Evolutionary conservation across 64 coral and sea anemone species (phyloP), one percentile per base, ranked within the genome.

Genomic region (Orbicella faveolata): DNA sequence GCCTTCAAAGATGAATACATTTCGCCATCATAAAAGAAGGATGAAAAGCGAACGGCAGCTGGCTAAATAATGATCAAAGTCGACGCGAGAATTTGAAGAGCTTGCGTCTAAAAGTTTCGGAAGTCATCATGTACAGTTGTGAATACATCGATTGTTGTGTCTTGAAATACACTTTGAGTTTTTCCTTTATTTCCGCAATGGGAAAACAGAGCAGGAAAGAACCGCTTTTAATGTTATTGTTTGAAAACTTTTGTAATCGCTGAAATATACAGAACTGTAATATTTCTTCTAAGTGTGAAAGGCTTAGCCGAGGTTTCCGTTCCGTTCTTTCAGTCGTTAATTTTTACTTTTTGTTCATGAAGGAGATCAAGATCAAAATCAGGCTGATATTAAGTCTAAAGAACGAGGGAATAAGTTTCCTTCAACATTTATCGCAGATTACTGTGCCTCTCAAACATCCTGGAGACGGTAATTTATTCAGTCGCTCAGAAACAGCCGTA

Each of bases 381-480:
- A 25, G 34, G 12, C 37, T 17, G 73, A 88, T 48, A 59, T 88
- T 25, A 36, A 61, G n/a, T 21, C 37, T 26, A 67, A 63, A 70
- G 6, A 8, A 5, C 15, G 80, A 87, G 33, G 83, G 52, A 52
- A 48, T 87, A 87, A 87, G n/a, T 66, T 25, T 52, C 52, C 65
- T 73, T 52, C 34, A 12, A 52, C 65, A 68, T 33, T 72, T 74
- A 48, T 73, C 64, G 36, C 65, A 69, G 41, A 59, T 61, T 62
- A 61, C 52, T 30, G 23, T 37, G 14, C n/a, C 72, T 73, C 39
- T 51, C 5, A 73, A 72, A 87, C 15, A 30, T 68, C 73, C 36
- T 96, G 44, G 94, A 90, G 77, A 96, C 94, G 63, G 18, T 90
- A 96, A 96, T 96, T 23, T 96, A 96, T 96, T 75, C 91, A 80